A percentile compares a stretch with the other conserved stretches of the same genome.
phyloP scores from a whole-genome alignment of 92 coral and sea anemone species.

The Pocillopora grandis region DNA sequence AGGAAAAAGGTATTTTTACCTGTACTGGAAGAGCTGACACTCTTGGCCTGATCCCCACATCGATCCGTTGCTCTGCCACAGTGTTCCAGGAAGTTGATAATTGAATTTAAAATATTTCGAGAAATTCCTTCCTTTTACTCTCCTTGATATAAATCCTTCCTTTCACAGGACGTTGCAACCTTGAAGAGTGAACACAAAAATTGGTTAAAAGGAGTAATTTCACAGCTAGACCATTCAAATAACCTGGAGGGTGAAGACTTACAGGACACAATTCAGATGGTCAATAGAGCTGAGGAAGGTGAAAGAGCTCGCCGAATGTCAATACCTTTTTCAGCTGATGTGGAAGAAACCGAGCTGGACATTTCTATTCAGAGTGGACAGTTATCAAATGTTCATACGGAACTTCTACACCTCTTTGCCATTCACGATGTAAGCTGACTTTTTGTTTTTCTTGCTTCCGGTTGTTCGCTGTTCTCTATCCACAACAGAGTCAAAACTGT shows the following conservation, averaged over 20 bases:
- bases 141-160: neutral
- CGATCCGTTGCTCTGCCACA: too few species aligned
- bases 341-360: slow-evolving; percentile 66
- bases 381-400: slow-evolving; percentile 80
- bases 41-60: too few species aligned
- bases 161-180: slow-evolving; percentile 72
- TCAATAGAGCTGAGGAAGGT: slow-evolving; percentile 79
- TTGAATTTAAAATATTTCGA: too few species aligned
- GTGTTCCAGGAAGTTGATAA: too few species aligned
- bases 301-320: slow-evolving; percentile 85
- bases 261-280: slow-evolving; percentile 59
- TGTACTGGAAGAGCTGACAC: too few species aligned
- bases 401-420: slow-evolving; percentile 90
- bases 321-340: slow-evolving; percentile 64
- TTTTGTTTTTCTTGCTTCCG: neutral
- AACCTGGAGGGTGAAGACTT: slow-evolving; percentile 21
- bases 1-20: too few species aligned
- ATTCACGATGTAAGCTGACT: slow-evolving; percentile 77
- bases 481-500: too few species aligned
- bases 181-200: slow-evolving; percentile 54
- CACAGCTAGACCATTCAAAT: neutral
- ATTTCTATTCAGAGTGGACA: slow-evolving; percentile 66
- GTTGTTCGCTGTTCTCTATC: too few species aligned
- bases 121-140: neutral
- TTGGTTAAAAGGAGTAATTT: slow-evolving; percentile 33